Conservation (phyloP, 2,888 invertebrate genomes). For the Heliothis peltigera region DNA sequence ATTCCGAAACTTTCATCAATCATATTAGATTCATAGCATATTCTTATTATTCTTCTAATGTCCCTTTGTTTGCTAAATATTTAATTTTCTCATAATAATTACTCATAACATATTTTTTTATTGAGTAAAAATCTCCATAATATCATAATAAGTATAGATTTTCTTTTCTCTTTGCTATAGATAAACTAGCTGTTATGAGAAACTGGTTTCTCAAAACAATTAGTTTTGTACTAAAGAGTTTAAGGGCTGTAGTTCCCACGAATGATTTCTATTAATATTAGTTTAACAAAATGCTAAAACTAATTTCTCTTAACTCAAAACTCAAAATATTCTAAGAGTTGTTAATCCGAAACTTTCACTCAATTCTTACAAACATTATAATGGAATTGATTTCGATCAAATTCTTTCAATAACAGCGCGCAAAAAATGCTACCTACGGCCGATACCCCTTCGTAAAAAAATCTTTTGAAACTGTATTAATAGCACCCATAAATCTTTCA, state of each 20-base stretch:
- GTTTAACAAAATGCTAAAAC: neutral
- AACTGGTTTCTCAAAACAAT: constrained; percentile 2
- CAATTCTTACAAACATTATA: constrained; percentile 1
- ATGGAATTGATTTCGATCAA: neutral
- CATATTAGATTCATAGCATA: constrained; percentile 25
- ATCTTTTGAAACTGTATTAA: neutral
- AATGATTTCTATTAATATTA: neutral
- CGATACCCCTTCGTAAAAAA: constrained; percentile 15
- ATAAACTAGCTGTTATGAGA: constrained; percentile 4
- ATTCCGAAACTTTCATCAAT: constrained; percentile 11
- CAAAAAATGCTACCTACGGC: constrained; percentile 19
- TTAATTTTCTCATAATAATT: constrained; percentile 24
- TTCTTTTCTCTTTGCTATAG: neutral
- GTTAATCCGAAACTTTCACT: neutral
- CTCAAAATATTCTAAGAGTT: neutral
- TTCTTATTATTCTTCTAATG: constrained; percentile 25
- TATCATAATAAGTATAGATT: neutral
- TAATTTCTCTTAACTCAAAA: neutral
- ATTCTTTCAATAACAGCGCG: neutral
- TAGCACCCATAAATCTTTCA: neutral
- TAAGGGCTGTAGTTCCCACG: neutral
- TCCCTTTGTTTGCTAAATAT: constrained; percentile 19
- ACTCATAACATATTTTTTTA: neutral
- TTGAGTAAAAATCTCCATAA: constrained; percentile 7
- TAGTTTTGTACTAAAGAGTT: neutral